phyloP scores from a whole-genome alignment of 2,113 vertebrate genomes.

The Lepidiolamprologus cunningtoni region DNA sequence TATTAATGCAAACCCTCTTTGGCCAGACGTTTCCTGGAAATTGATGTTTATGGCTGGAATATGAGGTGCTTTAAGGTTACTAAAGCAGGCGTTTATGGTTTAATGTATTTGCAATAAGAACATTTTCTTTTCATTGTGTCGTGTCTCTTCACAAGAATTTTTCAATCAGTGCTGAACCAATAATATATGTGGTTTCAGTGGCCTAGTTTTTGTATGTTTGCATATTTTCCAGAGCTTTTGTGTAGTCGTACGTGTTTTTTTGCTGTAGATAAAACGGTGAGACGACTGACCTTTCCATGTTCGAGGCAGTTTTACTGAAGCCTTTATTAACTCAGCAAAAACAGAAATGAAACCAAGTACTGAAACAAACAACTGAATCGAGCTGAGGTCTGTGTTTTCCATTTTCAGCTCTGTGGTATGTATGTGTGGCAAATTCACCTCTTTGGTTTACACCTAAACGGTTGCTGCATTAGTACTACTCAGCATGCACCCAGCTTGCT shows the following conservation, averaged over 20 bases:
- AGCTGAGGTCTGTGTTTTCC: neutral
- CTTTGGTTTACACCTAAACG: neutral
- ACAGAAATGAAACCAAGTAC: neutral
- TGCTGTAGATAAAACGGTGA: neutral
- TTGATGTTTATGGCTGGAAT: conserved; percentile 3
- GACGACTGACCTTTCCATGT: neutral
- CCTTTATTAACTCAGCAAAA: neutral
- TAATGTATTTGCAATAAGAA: neutral
- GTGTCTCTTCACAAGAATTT: neutral
- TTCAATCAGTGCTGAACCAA: neutral
- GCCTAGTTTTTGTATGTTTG: neutral
- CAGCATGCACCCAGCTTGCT: neutral
- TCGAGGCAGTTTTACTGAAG: neutral
- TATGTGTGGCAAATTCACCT: neutral
- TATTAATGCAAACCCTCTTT: neutral
- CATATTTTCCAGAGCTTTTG: neutral
- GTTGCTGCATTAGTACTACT: neutral
- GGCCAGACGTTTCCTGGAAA: neutral
- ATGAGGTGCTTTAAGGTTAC: neutral
- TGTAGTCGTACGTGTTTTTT: neutral
- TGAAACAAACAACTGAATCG: neutral
- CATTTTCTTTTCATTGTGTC: neutral
- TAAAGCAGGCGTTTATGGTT: neutral
- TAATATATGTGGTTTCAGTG: neutral
- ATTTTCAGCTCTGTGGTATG: neutral